Base-by-base conservation (phyloP, 2,888 invertebrate species). In the Stramonita haemastoma region DNA sequence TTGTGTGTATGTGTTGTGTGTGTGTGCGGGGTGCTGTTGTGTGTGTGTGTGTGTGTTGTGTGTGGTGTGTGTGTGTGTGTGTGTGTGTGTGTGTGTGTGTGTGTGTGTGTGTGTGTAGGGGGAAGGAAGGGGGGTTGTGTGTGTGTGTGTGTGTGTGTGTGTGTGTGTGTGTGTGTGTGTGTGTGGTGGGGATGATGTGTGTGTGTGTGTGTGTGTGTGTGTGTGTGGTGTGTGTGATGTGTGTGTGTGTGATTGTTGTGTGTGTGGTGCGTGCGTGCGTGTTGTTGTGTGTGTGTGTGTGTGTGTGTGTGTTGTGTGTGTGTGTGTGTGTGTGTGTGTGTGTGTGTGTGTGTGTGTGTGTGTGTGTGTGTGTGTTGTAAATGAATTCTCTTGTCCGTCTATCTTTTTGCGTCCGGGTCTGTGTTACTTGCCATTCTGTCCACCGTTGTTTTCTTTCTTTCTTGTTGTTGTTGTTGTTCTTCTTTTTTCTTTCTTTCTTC, bases 291-390 rank as follows among this genome's bases (percentile, higher is more conserved):
- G 34, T 79, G 79, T 79, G 79, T 1, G 66, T 66, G 19, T 66
- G 66, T 66, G 66, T 66, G 19, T 22, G 66, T 66, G 66, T 66
- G 66, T 66, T 5, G 66, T 66, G 4, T 66, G 66, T 66, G 66
- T 66, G 66, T 66, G 4, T 6, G 66, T 89, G 26, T 89, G 89
- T 36, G 85, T 85, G 34, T 57, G 77, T 22, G 84, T 84, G 36
- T 85, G 86, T 56, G 90, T 70, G n/a, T 34, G 84, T 66, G 89
- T 90, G 66, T 89, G 87, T 56, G 90, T 89, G n/a, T 89, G 89
- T 46, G 86, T 77, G 32, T 85, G 57, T 60, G 87, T 79, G 34
- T 87, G 81, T 29, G 81, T 83, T 46, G 36, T 83, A 22, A 46
- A 22, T 83, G 81, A 36, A 4, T 15, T 15, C 32, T 11, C 11